A percentile compares a stretch with the other conserved stretches of the same genome.
These are phyloP conservation scores for Cheilosia soror DNA, from an alignment of 2,888 invertebrate genomes.

Conservation along the genomic window DNA sequence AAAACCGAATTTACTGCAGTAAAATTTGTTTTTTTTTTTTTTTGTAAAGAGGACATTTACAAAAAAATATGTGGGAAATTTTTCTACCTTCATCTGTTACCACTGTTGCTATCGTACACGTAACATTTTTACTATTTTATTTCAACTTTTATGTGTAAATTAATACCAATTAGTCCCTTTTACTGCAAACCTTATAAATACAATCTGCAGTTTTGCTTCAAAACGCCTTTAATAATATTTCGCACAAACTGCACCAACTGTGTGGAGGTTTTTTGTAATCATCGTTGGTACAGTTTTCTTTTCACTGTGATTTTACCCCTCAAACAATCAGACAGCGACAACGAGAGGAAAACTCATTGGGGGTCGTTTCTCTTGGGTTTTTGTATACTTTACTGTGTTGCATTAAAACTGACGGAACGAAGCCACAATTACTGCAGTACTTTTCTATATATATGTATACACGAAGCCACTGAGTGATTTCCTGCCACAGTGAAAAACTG, in stretches of 20 bases:
- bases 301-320: constrained; percentile 1
- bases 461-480: constrained; percentile 14
- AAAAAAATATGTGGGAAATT: no score
- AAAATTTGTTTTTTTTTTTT: no score
- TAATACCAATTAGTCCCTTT: constrained; percentile 16
- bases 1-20: no score
- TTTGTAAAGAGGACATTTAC: no score
- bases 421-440: constrained; percentile 28
- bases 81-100: no score
- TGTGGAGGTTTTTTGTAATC: constrained; percentile 9
- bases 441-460: constrained; percentile 6
- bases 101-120: no score
- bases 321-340: background rate
- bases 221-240: background rate
- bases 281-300: constrained; percentile 11
- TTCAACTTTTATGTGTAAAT: background rate
- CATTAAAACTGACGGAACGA: constrained; percentile 20
- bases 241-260: background rate
- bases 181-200: background rate
- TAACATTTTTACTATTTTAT: background rate
- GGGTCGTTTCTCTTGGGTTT: background rate
- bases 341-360: background rate
- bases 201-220: background rate
- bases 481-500: background rate
- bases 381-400: background rate